These are phyloP conservation scores for Lagocephalus sceleratus DNA, from an alignment of 2,797 vertebrate species.

Conservation along the genomic window DNA sequence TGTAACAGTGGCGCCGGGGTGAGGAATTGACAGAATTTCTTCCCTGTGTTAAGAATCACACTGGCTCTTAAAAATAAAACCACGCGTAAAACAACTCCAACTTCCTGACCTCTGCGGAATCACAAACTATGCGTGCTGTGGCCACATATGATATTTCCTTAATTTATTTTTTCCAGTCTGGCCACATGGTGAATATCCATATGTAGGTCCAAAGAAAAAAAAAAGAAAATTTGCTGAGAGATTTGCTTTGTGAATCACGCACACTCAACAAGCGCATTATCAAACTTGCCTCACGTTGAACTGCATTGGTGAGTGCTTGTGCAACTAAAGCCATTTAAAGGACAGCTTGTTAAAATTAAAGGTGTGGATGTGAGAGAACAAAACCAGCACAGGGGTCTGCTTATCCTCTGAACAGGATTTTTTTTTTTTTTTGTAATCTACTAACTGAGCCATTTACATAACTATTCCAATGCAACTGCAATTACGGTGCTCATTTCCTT, in stretches of 20 bases:
- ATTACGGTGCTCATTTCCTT: conserved; percentile 49
- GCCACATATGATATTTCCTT: not conserved
- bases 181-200: conserved; percentile 10
- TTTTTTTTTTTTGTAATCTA: conserved; percentile 67
- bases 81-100: too few species aligned
- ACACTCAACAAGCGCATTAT: conserved; percentile 42
- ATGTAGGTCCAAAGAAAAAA: conserved; percentile 1
- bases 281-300: conserved; percentile 41
- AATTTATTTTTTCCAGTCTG: conserved; percentile 29
- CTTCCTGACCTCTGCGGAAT: too few species aligned
- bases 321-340: conserved; percentile 35
- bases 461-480: conserved; percentile 54
- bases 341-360: conserved; percentile 34
- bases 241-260: conserved; percentile 53
- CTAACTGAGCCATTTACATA: conserved; percentile 68
- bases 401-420: conserved; percentile 69
- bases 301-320: conserved; percentile 17
- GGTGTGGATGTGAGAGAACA: conserved; percentile 38
- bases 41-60: too few species aligned
- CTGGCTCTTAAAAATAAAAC: too few species aligned
- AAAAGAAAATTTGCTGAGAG: conserved; percentile 27
- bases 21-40: too few species aligned
- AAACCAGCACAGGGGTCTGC: conserved; percentile 32
- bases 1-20: conserved; percentile 5
- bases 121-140: too few species aligned